These are phyloP conservation scores for Nothoprocta pentlandii DNA, from an alignment of 2,113 vertebrate species.

Conservation along the genomic window DNA sequence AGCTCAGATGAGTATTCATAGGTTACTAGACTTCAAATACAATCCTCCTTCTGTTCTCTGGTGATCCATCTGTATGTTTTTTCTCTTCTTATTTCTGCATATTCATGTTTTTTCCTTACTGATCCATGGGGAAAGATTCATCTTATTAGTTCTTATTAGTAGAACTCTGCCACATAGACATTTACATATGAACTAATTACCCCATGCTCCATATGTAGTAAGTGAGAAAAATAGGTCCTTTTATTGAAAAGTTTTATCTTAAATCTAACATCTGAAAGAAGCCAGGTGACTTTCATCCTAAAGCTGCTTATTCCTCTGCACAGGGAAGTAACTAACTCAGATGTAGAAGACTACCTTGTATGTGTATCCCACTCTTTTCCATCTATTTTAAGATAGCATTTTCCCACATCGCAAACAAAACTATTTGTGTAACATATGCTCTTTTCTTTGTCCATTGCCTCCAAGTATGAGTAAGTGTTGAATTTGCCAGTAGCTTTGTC, in stretches of 20 bases:
- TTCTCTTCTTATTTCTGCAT: not conserved
- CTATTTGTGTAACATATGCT: not conserved
- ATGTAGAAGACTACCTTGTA: not conserved
- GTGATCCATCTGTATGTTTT: not conserved
- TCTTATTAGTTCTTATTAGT: not conserved
- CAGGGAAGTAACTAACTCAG: not conserved
- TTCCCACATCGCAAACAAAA: not conserved
- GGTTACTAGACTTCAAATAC: not conserved
- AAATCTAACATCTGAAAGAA: not conserved
- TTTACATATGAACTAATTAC: not conserved
- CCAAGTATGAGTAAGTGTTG: fast-evolving
- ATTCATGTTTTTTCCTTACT: not conserved
- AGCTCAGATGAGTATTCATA: not conserved
- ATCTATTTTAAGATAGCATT: not conserved
- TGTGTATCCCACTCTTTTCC: fast-evolving
- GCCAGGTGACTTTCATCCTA: not conserved
- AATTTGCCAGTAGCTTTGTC: not conserved
- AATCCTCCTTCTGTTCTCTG: not conserved
- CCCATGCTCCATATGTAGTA: fast-evolving
- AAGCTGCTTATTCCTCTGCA: not conserved
- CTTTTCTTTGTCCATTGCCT: not conserved
- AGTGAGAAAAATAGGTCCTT: not conserved
- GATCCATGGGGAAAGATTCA: not conserved
- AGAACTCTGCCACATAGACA: not conserved
- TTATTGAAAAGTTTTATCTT: not conserved